Conservation (phyloP, 2,888 invertebrate genomes). For the Nasonia oneida region DNA sequence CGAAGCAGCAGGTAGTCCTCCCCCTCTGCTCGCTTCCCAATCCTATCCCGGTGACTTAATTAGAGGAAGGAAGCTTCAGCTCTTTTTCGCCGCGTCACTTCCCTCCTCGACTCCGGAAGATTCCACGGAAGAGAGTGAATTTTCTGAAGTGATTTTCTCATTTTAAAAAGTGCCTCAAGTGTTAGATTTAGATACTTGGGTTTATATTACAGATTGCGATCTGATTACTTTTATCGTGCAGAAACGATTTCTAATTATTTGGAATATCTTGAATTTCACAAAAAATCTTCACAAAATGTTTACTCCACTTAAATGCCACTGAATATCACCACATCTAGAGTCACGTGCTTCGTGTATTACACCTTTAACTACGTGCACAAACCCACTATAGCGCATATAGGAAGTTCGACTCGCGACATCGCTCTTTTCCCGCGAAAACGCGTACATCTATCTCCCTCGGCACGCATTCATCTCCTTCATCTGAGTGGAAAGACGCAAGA, state of each 20-base stretch:
- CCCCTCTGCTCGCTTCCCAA: background rate
- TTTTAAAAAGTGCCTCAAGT: background rate
- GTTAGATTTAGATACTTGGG: background rate
- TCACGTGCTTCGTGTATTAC: background rate
- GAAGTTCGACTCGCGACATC: constrained; percentile 21
- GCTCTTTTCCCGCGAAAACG: background rate
- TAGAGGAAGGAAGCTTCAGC: too few species aligned
- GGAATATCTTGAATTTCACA: background rate
- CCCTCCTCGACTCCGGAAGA: background rate
- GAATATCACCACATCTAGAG: background rate
- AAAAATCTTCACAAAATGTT: background rate
- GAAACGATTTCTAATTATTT: background rate
- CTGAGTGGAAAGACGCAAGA: constrained; percentile 30
- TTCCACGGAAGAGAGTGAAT: background rate
- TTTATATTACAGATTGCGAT: background rate
- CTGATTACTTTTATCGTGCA: background rate
- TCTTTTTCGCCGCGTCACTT: too few species aligned
- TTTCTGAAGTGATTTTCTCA: background rate
- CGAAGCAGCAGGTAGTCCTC: constrained; percentile 10
- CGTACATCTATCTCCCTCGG: background rate
- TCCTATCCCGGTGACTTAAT: too few species aligned
- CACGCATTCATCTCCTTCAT: constrained; percentile 5
- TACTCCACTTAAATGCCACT: too few species aligned
- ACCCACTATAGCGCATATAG: background rate
- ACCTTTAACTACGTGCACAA: background rate